A percentile compares a stretch with the other conserved stretches of the same genome.
These are phyloP conservation scores for Trissolcus basalis DNA, from an alignment of 1,140 invertebrate species.

Conservation along the genomic window DNA sequence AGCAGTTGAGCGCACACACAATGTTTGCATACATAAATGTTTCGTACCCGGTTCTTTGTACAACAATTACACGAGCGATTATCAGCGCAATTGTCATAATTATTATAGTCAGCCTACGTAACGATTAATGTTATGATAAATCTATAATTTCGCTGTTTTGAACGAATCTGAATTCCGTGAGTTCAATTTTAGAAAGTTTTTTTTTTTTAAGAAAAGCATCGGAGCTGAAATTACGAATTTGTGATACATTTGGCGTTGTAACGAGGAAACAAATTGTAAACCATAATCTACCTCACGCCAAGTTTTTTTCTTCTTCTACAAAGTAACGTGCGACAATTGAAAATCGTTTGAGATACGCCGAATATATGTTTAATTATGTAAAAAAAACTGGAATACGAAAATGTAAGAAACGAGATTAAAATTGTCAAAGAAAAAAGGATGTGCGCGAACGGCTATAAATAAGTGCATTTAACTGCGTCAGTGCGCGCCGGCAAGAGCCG, in stretches of 20 bases:
- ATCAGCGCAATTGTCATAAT: neutral
- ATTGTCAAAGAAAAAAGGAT: conserved; percentile 9
- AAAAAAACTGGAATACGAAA: neutral
- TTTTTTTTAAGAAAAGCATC: too few species aligned
- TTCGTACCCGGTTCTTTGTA: neutral
- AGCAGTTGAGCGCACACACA: neutral
- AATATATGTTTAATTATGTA: too few species aligned
- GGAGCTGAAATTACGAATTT: too few species aligned
- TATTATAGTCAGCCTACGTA: neutral
- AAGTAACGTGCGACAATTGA: conserved; percentile 4
- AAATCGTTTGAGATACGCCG: too few species aligned
- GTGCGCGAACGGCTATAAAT: conserved; percentile 19
- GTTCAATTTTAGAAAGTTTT: too few species aligned
- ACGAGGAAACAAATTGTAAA: conserved; percentile 13
- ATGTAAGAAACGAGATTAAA: conserved; percentile 4
- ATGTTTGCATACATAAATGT: conserved; percentile 4
- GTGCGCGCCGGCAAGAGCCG: neutral
- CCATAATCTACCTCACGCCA: conserved; percentile 41
- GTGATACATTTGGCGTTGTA: too few species aligned
- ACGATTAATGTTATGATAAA: too few species aligned
- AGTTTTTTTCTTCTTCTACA: neutral
- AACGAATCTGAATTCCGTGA: too few species aligned
- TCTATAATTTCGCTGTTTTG: too few species aligned
- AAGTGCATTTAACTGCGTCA: conserved; percentile 34
- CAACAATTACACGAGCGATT: neutral